Evolutionary conservation across 2,797 vertebrate genomes (phyloP).

Genomic region (Halcyon chelicuti): DNA sequence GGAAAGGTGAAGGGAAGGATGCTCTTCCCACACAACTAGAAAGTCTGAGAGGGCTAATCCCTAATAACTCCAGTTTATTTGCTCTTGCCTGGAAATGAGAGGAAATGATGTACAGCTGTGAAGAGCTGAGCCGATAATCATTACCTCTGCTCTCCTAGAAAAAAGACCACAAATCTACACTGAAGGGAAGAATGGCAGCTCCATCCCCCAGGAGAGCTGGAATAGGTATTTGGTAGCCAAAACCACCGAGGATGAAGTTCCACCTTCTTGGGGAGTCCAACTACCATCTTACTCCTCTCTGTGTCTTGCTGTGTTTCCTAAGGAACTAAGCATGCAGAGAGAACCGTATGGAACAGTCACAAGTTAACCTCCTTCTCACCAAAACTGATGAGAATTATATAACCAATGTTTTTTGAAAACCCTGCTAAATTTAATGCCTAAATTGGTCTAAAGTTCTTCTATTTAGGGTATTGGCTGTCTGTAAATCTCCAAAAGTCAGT

Average conservation of each 20-base stretch:
- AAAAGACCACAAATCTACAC: neutral
- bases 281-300: neutral
- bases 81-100: neutral
- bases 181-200: neutral
- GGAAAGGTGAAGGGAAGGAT: neutral
- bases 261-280: neutral
- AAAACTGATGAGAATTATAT: neutral
- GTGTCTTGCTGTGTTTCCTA: neutral
- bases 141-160: neutral
- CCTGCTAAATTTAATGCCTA: neutral
- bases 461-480: neutral
- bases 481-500: neutral
- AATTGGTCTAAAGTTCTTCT: neutral
- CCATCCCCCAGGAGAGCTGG: neutral
- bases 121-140: neutral
- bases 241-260: neutral
- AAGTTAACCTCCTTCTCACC: neutral
- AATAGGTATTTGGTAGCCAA: neutral
- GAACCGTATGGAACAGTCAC: neutral
- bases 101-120: neutral
- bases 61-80: neutral
- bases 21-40: neutral
- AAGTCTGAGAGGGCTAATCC: neutral
- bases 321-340: neutral
- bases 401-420: neutral